phyloP scores from a whole-genome alignment of 2,113 vertebrate genomes.

The Chinchilla lanigera region DNA sequence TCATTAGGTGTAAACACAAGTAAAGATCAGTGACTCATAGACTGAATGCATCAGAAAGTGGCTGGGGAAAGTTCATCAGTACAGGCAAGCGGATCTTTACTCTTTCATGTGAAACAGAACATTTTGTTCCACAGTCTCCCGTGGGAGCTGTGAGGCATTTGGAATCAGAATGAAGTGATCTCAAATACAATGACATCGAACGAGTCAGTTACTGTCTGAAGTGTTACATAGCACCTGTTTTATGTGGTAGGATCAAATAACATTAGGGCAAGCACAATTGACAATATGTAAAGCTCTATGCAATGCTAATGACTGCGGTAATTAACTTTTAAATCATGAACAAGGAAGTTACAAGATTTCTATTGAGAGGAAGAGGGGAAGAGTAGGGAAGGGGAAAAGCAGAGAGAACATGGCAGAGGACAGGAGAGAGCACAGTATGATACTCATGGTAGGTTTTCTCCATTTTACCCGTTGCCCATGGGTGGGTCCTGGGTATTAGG shows the following conservation, averaged over 20 bases:
- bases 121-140: background rate
- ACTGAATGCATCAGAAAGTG: background rate
- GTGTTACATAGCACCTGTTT: background rate
- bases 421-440: background rate
- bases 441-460: background rate
- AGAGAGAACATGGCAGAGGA: background rate
- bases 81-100: background rate
- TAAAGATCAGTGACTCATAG: background rate
- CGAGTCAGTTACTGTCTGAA: background rate
- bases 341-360: background rate
- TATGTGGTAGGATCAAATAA: background rate
- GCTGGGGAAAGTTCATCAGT: background rate
- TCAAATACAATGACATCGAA: background rate
- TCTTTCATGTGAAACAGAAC: background rate
- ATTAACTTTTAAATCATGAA: conserved; percentile 38
- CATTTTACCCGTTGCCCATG: background rate
- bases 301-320: conserved; percentile 18
- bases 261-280: background rate
- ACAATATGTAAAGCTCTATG: conserved; percentile 6
- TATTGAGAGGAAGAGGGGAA: background rate
- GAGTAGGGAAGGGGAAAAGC: background rate
- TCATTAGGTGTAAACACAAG: background rate
- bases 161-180: background rate
- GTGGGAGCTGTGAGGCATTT: background rate
- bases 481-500: background rate